These are phyloP conservation scores for Trachelus stipa DNA, from an alignment of 2,888 invertebrate species.

Conservation along the genomic window DNA sequence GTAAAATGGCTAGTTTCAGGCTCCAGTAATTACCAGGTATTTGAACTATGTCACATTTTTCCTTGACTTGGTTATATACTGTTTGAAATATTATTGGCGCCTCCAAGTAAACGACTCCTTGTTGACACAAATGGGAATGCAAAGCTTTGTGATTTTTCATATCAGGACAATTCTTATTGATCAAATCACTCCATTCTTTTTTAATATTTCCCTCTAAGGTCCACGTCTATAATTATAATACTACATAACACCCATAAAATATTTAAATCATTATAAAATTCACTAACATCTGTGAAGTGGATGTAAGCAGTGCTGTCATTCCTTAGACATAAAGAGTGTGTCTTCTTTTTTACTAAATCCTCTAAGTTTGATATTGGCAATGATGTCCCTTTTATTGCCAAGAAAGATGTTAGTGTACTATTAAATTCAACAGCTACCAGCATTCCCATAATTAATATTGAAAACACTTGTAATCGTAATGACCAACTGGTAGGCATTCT, in stretches of 20 bases:
- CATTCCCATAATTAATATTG: constrained; percentile 47
- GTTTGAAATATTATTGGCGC: constrained; percentile 56
- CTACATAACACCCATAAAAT: neutral
- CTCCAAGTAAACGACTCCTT: constrained; percentile 62
- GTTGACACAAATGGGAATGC: constrained; percentile 56
- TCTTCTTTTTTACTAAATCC: constrained; percentile 55
- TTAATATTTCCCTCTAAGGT: constrained; percentile 32
- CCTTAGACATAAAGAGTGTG: constrained; percentile 65
- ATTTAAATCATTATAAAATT: neutral
- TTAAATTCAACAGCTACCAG: constrained; percentile 47
- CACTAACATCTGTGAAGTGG: constrained; percentile 45
- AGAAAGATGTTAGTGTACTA: constrained; percentile 61
- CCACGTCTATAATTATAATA: constrained; percentile 20
- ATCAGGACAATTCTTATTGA: constrained; percentile 64
- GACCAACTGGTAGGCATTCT: constrained; percentile 46
- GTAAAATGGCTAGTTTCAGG: constrained; percentile 39
- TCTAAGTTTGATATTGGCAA: constrained; percentile 61
- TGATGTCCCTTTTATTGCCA: constrained; percentile 59
- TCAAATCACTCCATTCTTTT: constrained; percentile 51
- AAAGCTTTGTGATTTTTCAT: constrained; percentile 53
- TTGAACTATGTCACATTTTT: constrained; percentile 41
- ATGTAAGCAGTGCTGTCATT: constrained; percentile 63
- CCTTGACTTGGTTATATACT: constrained; percentile 36
- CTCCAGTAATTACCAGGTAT: constrained; percentile 38
- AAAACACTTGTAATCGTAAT: constrained; percentile 41